These are phyloP conservation scores for Lontra canadensis DNA, from an alignment of 2,113 vertebrate genomes.

Conservation along the genomic window DNA sequence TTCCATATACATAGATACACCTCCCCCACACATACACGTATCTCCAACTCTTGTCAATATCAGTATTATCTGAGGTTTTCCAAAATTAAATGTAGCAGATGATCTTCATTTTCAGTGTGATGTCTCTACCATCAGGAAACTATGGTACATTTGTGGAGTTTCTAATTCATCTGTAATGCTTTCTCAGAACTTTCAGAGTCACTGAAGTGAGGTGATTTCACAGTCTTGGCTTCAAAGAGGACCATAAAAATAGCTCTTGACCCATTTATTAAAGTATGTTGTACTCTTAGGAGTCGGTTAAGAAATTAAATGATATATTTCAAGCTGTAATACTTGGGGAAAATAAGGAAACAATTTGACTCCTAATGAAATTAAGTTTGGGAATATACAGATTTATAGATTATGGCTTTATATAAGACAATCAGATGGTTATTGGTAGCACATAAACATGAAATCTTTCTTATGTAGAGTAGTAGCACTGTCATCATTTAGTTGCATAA, in stretches of 20 bases:
- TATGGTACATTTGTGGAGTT: neutral
- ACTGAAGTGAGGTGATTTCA: neutral
- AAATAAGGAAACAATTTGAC: neutral
- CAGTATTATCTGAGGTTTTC: conserved; percentile 25
- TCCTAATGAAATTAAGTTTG: neutral
- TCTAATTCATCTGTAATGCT: conserved; percentile 5
- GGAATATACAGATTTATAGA: neutral
- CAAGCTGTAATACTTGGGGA: neutral
- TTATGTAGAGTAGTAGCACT: fast-evolving
- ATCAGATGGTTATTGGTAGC: neutral
- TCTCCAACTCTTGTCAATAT: conserved; percentile 1
- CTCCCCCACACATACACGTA: too few species aligned
- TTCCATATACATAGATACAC: neutral
- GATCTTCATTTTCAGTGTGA: neutral
- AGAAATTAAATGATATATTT: neutral
- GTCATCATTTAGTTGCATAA: neutral
- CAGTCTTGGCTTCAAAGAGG: neutral
- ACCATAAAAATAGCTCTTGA: neutral
- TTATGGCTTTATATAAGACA: neutral
- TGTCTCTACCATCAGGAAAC: conserved; percentile 28
- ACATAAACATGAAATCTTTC: neutral
- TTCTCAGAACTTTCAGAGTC: neutral
- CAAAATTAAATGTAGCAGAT: conserved; percentile 33
- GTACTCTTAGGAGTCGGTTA: neutral
- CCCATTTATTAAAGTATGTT: neutral